Percentiles rank a stretch among this genome's conserved stretches.
These are phyloP conservation scores for Melanerpes aurifrons DNA, from an alignment of 2,113 vertebrate species.

Conservation along the genomic window DNA sequence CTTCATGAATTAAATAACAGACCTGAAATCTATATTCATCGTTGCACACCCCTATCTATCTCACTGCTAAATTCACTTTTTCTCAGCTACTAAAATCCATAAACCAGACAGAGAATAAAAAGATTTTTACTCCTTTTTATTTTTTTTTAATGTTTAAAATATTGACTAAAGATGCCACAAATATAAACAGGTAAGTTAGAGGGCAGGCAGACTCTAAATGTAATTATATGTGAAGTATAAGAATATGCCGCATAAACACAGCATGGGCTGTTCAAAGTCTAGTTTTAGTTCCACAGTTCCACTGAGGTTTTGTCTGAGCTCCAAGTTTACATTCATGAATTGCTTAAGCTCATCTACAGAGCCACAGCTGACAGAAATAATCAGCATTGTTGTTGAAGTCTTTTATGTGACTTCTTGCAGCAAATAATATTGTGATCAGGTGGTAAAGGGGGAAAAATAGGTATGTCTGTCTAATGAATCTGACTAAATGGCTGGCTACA, in stretches of 20 bases:
- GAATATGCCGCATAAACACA: conserved; percentile 56
- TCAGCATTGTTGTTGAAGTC: neutral
- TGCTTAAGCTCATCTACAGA: neutral
- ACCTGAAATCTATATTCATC: conserved; percentile 27
- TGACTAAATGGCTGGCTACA: neutral
- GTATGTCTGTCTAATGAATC: neutral
- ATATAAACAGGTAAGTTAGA: neutral
- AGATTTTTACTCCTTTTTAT: neutral
- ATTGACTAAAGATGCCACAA: neutral
- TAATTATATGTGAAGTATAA: conserved; percentile 37
- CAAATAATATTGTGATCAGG: neutral
- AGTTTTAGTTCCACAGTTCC: neutral
- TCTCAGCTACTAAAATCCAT: neutral
- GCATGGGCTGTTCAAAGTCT: conserved; percentile 27
- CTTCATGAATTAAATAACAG: conserved; percentile 32
- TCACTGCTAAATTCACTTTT: neutral
- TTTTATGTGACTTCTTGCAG: neutral
- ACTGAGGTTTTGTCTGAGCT: conserved; percentile 35
- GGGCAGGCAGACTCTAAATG: conserved; percentile 29
- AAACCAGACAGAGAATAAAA: conserved; percentile 8
- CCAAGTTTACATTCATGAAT: neutral
- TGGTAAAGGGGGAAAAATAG: neutral
- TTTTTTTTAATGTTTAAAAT: neutral
- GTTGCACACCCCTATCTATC: neutral
- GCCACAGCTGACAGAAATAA: conserved; percentile 35